Evolutionary conservation across 2,888 invertebrate genomes (phyloP).

Genomic region (Aporophyla lueneburgensis): DNA sequence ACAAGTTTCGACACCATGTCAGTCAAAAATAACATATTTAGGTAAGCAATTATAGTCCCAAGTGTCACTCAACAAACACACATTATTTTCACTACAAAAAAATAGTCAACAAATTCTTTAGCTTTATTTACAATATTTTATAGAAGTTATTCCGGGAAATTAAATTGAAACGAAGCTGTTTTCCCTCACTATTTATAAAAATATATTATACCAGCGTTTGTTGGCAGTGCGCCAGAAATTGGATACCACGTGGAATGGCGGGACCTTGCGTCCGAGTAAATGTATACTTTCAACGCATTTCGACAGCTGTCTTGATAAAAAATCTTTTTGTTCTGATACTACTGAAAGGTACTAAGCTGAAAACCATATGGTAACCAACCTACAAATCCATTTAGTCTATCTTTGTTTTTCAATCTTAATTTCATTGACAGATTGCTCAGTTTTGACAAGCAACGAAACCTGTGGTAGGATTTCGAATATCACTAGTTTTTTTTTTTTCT

Average conservation of each 20-base stretch:
- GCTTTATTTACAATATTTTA: neutral
- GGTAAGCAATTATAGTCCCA: neutral
- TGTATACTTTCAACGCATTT: constrained; percentile 37
- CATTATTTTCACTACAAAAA: neutral
- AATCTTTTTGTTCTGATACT: constrained; percentile 5
- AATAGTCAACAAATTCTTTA: neutral
- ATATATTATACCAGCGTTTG: constrained; percentile 32
- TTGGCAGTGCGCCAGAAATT: constrained; percentile 43
- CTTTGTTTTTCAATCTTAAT: neutral
- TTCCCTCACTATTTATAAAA: constrained; percentile 48
- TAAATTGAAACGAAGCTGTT: constrained; percentile 27
- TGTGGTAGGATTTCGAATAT: too few relatives aligned
- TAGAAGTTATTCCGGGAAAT: neutral
- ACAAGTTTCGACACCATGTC: too few relatives aligned
- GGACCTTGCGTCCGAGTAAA: constrained; percentile 35
- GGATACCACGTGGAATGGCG: constrained; percentile 32
- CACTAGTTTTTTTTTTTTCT: too few relatives aligned
- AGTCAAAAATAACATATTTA: neutral
- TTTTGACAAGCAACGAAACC: too few relatives aligned
- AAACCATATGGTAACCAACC: neutral
- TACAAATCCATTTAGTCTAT: neutral
- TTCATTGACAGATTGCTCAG: neutral
- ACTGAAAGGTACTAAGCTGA: neutral
- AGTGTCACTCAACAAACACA: neutral
- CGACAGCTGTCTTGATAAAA: constrained; percentile 30